Conservation (phyloP, 2,888 invertebrate genomes). For the Calliopum simillimum region DNA sequence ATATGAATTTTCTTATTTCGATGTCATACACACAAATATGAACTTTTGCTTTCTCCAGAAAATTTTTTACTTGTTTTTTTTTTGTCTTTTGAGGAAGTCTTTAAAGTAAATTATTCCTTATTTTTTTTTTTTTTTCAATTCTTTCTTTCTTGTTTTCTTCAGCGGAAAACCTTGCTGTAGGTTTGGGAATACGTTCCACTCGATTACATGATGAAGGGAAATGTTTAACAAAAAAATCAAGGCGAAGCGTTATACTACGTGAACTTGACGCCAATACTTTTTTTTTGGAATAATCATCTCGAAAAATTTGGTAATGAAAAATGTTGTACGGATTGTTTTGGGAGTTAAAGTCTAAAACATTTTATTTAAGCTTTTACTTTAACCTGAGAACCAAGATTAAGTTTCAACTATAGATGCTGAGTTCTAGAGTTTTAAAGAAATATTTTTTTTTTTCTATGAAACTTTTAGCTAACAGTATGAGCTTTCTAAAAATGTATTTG, state of each 20-base stretch:
- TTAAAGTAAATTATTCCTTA: not conserved
- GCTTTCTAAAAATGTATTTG: too few relatives aligned
- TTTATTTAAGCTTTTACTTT: too few relatives aligned
- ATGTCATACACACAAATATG: too few relatives aligned
- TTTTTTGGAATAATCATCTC: not conserved
- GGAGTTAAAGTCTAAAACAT: too few relatives aligned
- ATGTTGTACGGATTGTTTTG: too few relatives aligned
- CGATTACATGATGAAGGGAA: conserved; percentile 10
- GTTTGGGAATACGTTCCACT: conserved; percentile 26
- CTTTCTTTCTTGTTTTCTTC: not conserved
- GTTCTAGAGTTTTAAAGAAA: too few relatives aligned
- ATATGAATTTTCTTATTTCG: not conserved
- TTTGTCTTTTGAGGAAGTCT: not conserved
- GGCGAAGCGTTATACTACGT: conserved; percentile 26
- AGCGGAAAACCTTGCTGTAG: conserved; percentile 10
- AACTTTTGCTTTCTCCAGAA: not conserved
- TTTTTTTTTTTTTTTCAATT: not conserved
- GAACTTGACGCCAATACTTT: not conserved
- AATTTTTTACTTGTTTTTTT: not conserved
- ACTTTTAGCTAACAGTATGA: too few relatives aligned
- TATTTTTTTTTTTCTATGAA: too few relatives aligned
- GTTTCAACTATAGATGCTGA: too few relatives aligned
- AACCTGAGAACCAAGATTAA: too few relatives aligned
- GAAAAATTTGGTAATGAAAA: not conserved
- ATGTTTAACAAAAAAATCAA: not conserved